phyloP scores from a whole-genome alignment of 1,140 invertebrate genomes.

The Drosophila mayri region DNA sequence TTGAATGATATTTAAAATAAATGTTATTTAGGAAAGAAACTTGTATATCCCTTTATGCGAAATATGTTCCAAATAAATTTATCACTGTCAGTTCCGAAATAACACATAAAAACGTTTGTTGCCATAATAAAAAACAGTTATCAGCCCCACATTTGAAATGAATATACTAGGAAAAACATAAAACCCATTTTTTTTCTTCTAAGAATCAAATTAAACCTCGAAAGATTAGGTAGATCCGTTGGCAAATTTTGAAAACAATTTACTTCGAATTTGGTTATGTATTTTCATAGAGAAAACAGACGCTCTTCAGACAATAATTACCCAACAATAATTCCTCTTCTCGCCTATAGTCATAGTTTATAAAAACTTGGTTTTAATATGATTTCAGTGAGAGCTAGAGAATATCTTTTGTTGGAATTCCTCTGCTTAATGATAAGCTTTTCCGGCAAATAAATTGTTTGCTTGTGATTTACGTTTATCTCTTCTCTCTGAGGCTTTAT shows the following conservation, averaged over 20 bases:
- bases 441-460: constrained; percentile 17
- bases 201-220: background rate
- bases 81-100: background rate
- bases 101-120: background rate
- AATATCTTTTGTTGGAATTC: background rate
- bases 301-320: background rate
- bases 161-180: background rate
- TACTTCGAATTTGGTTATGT: background rate
- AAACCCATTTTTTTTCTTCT: background rate
- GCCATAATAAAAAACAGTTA: background rate
- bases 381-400: background rate
- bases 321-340: background rate
- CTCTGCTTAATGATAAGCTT: background rate
- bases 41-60: background rate
- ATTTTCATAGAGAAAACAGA: background rate
- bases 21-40: background rate
- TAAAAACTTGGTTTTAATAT: background rate
- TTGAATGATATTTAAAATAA: too few relatives aligned
- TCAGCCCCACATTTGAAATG: background rate
- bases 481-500: constrained; percentile 22
- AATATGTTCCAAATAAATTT: background rate
- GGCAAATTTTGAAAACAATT: background rate
- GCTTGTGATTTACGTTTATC: constrained; percentile 32
- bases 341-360: background rate
- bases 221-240: background rate